Evolutionary conservation across 2,113 vertebrate species (phyloP).

Genomic region (Alces alces): DNA sequence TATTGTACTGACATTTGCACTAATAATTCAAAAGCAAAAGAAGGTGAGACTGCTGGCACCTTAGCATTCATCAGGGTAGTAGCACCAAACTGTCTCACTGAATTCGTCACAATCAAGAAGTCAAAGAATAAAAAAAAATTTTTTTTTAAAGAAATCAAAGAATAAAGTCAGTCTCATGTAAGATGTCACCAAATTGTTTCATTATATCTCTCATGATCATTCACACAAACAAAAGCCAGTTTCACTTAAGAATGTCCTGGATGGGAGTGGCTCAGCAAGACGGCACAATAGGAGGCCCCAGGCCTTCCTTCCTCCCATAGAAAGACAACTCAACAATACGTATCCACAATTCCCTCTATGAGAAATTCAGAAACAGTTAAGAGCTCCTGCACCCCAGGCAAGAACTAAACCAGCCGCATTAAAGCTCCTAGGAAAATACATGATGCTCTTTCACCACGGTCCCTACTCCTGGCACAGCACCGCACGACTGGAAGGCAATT

Average conservation of each 20-base stretch:
- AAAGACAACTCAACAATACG: not conserved
- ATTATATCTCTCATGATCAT: not conserved
- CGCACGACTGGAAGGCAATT: not conserved
- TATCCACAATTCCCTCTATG: constrained; percentile 7
- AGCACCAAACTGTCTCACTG: not conserved
- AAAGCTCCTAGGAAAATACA: not conserved
- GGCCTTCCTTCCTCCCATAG: not conserved
- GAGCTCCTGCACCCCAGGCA: not conserved
- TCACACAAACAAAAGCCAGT: constrained; percentile 26
- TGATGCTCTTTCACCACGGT: not conserved
- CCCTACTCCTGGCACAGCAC: not conserved
- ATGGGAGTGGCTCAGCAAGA: not conserved
- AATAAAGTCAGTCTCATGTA: constrained; percentile 4
- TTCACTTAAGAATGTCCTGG: not conserved
- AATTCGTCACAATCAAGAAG: not conserved
- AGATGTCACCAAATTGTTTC: not conserved
- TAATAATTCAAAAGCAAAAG: constrained; percentile 5
- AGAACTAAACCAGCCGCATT: not conserved
- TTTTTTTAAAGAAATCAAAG: not conserved
- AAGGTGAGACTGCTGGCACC: not conserved
- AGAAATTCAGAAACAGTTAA: constrained; percentile 19
- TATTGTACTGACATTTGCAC: not conserved
- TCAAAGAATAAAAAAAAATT: not conserved
- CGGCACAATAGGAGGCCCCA: not conserved
- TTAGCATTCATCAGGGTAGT: not conserved